Conservation (phyloP, 2,797 vertebrate genomes). For the Melopsittacus undulatus region DNA sequence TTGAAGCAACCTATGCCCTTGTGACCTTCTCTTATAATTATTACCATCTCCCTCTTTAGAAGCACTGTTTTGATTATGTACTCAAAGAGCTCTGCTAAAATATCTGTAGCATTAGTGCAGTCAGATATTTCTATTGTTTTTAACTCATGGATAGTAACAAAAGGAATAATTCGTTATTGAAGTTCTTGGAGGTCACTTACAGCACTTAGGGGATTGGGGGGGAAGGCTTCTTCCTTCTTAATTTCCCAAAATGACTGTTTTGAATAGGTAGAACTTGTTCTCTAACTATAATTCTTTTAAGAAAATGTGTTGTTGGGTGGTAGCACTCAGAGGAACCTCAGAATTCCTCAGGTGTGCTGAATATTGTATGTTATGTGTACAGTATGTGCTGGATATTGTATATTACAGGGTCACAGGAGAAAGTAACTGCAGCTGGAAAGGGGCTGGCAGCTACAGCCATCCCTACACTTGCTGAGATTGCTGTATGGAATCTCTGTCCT, state of each 20-base stretch:
- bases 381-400: background rate
- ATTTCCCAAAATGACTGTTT: constrained; percentile 30
- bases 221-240: background rate
- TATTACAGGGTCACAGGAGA: background rate
- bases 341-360: constrained; percentile 16
- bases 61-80: constrained; percentile 49
- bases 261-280: constrained; percentile 23
- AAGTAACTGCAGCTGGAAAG: background rate
- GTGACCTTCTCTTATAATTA: constrained; percentile 63
- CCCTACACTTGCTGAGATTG: background rate
- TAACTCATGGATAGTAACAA: constrained; percentile 11
- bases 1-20: constrained; percentile 57
- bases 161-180: constrained; percentile 16
- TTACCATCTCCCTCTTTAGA: constrained; percentile 24
- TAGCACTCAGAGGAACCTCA: background rate
- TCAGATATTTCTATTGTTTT: constrained; percentile 46
- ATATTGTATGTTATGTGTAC: background rate
- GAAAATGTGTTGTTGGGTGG: constrained; percentile 7
- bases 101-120: background rate
- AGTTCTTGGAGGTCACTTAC: background rate
- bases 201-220: background rate
- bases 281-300: background rate
- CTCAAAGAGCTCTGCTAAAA: constrained; percentile 60
- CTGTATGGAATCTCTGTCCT: background rate
- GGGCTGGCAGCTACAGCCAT: background rate